These are phyloP conservation scores for Diprion similis DNA, from an alignment of 1,140 invertebrate species.

Conservation along the genomic window DNA sequence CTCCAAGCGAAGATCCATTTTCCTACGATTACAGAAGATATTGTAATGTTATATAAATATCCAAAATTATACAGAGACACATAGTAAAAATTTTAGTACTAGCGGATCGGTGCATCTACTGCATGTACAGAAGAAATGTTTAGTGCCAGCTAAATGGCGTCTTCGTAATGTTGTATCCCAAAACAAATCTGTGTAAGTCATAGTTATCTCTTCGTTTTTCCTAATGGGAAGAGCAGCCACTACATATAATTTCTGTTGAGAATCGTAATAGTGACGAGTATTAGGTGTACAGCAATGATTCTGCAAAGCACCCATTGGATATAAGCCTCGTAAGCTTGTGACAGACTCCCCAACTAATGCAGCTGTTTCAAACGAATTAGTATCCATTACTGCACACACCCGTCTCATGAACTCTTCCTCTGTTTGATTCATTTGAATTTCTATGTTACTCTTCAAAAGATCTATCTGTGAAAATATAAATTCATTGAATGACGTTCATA, in stretches of 20 bases:
- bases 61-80: not conserved
- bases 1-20: conserved; percentile 43
- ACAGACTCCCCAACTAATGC: conserved; percentile 50
- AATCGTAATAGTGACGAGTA: conserved; percentile 71
- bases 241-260: conserved; percentile 67
- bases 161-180: conserved; percentile 75
- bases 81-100: conserved; percentile 45
- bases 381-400: conserved; percentile 71
- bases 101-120: conserved; percentile 73
- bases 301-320: conserved; percentile 74
- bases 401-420: conserved; percentile 69
- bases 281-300: conserved; percentile 82
- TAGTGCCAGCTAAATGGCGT: conserved; percentile 71
- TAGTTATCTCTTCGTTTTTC: conserved; percentile 73
- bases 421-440: conserved; percentile 56
- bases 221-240: conserved; percentile 69
- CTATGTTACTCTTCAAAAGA: conserved; percentile 65
- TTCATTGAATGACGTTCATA: not conserved
- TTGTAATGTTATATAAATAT: conserved; percentile 14
- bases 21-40: conserved; percentile 37
- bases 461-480: conserved; percentile 50
- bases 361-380: conserved; percentile 76
- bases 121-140: conserved; percentile 79
- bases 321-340: conserved; percentile 72
- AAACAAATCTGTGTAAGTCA: conserved; percentile 74